Percentiles rank a stretch among this genome's conserved stretches.
phyloP scores from a whole-genome alignment of 2,888 invertebrate genomes.

The Sussaba pulchella region DNA sequence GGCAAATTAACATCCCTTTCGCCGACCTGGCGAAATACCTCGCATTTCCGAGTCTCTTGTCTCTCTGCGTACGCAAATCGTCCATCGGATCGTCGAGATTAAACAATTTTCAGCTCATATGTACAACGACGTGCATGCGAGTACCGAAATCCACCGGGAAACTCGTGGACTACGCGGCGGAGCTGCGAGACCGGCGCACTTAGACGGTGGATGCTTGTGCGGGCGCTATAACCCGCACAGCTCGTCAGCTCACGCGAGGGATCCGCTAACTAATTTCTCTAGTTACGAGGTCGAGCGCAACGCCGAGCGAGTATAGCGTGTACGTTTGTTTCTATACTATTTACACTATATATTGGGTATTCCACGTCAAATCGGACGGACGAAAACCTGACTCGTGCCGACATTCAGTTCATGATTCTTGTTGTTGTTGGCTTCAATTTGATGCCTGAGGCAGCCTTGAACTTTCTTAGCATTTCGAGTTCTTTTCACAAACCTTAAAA shows the following conservation, averaged over 20 bases:
- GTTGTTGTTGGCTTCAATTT: no score
- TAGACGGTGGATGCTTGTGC: background rate
- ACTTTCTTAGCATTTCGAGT: no score
- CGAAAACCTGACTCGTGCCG: no score
- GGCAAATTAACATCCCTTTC: constrained; percentile 56
- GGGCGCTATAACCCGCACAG: constrained; percentile 28
- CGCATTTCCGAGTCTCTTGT: constrained; percentile 39
- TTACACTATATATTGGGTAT: constrained; percentile 34
- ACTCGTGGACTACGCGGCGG: constrained; percentile 1
- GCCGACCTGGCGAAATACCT: constrained; percentile 46
- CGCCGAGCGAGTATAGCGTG: constrained; percentile 59
- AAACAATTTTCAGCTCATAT: constrained; percentile 60
- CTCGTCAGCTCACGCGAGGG: constrained; percentile 69
- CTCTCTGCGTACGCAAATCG: constrained; percentile 37
- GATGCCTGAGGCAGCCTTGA: no score
- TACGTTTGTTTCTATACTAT: constrained; percentile 42
- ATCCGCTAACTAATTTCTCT: constrained; percentile 72
- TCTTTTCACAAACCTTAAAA: no score
- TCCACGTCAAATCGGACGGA: no score
- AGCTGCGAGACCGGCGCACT: constrained; percentile 6
- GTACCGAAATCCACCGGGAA: background rate
- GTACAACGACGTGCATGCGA: constrained; percentile 20
- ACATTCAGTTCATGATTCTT: no score
- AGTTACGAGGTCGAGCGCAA: constrained; percentile 64
- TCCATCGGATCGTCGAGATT: constrained; percentile 60